Percentiles rank a stretch among this genome's conserved stretches.
Evolutionary conservation across 2,113 vertebrate genomes (phyloP).

Genomic region (Peromyscus leucopus): DNA sequence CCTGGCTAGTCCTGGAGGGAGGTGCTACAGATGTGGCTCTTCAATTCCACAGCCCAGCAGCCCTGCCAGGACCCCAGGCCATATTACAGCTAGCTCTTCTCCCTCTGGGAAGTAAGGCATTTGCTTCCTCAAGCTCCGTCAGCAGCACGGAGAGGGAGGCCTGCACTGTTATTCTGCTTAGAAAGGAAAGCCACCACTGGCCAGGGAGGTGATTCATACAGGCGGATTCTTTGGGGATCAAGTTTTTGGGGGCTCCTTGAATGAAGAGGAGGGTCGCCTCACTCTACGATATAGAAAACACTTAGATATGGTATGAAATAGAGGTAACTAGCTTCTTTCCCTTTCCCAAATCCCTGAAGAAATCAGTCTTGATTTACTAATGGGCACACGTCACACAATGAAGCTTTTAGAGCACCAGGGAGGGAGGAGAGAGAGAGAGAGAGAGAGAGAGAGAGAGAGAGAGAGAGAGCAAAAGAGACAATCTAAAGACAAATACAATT

Average conservation of each 20-base stretch:
- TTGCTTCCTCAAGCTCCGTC: background rate
- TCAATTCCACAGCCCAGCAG: background rate
- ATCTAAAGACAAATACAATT: background rate
- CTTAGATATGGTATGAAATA: background rate
- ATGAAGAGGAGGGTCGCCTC: background rate
- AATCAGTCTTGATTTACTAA: background rate
- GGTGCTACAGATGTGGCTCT: background rate
- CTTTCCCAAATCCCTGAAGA: background rate
- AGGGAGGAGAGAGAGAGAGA: background rate
- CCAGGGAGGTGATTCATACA: background rate
- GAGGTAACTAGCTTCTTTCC: background rate
- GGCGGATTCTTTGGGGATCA: background rate
- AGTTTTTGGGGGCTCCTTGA: background rate
- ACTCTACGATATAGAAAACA: background rate
- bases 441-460: background rate
- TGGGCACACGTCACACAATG: background rate
- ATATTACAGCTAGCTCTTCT: background rate
- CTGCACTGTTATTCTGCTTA: background rate
- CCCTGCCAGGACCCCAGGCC: too few relatives aligned
- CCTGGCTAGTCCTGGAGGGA: background rate
- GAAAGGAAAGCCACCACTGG: background rate
- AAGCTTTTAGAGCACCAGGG: background rate
- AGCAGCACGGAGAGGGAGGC: too few relatives aligned
- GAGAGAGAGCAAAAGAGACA: background rate
- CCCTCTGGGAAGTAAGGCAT: fast-evolving